These are phyloP conservation scores for Myrmophylax atrothorax DNA, from an alignment of 2,113 vertebrate genomes.

Conservation along the genomic window DNA sequence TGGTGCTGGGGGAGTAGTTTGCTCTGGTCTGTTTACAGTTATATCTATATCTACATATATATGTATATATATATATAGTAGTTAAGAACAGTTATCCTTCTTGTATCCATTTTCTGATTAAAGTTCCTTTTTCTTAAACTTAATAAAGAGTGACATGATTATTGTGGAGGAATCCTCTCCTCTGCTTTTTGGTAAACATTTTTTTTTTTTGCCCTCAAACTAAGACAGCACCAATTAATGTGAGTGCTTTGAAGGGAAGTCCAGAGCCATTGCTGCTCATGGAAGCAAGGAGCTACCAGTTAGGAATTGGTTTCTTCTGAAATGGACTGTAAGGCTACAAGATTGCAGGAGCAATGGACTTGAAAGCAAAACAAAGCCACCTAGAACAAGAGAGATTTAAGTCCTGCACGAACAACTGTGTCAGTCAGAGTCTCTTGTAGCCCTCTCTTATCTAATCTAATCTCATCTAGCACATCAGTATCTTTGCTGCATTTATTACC, in stretches of 20 bases:
- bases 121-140: too few species aligned
- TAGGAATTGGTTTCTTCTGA: background rate
- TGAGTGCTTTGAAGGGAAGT: background rate
- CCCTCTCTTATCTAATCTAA: background rate
- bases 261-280: background rate
- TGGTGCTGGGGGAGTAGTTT: too few species aligned
- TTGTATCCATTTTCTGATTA: too few species aligned
- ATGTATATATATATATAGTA: too few species aligned
- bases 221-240: background rate
- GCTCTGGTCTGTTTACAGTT: too few species aligned
- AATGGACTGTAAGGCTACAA: background rate
- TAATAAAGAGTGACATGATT: too few species aligned
- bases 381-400: background rate
- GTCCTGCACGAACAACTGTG: background rate
- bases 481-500: constrained; percentile 28
- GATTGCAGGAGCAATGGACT: background rate
- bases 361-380: constrained; percentile 42
- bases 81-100: too few species aligned
- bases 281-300: background rate
- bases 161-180: too few species aligned
- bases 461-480: constrained; percentile 11
- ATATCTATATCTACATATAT: too few species aligned
- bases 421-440: background rate
- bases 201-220: too few species aligned
- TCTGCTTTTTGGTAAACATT: too few species aligned